Evolutionary conservation across 1,140 invertebrate genomes (phyloP).

Genomic region (Pseudoatta argentina): DNA sequence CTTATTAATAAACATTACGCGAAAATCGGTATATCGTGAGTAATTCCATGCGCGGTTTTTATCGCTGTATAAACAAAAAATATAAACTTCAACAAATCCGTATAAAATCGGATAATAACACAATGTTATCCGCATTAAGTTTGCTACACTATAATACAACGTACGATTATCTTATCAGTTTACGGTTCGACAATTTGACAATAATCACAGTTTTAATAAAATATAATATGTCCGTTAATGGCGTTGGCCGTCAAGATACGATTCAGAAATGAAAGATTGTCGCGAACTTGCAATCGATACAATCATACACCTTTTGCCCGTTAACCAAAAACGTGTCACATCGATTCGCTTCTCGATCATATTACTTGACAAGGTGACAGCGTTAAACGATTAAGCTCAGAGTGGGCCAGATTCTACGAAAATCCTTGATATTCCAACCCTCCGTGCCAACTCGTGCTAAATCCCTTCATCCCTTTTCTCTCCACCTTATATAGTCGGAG

Average conservation of each 20-base stretch:
- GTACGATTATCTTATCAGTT: conserved; percentile 28
- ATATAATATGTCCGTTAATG: not conserved
- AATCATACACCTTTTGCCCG: not conserved
- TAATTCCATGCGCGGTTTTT: conserved; percentile 49
- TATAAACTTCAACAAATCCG: conserved; percentile 30
- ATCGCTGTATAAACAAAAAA: conserved; percentile 44
- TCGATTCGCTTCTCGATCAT: conserved; percentile 28
- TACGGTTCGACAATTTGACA: conserved; percentile 31
- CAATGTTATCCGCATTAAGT: conserved; percentile 18
- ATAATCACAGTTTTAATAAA: not conserved
- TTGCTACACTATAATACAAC: conserved; percentile 13
- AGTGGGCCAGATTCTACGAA: conserved; percentile 41
- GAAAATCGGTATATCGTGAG: conserved; percentile 55
- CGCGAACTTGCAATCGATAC: not conserved
- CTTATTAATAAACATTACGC: conserved; percentile 58
- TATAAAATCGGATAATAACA: conserved; percentile 37
- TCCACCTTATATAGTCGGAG: conserved; percentile 25
- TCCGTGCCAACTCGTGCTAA: conserved; percentile 24
- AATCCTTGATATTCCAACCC: conserved; percentile 46
- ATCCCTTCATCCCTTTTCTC: conserved; percentile 53
- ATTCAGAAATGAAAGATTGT: conserved; percentile 25
- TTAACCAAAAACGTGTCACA: conserved; percentile 29
- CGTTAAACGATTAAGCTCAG: conserved; percentile 70
- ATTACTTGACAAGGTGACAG: conserved; percentile 57
- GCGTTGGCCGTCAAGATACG: not conserved